Base-by-base conservation (phyloP, 2,113 vertebrate species). In the Glareola pratincola region DNA sequence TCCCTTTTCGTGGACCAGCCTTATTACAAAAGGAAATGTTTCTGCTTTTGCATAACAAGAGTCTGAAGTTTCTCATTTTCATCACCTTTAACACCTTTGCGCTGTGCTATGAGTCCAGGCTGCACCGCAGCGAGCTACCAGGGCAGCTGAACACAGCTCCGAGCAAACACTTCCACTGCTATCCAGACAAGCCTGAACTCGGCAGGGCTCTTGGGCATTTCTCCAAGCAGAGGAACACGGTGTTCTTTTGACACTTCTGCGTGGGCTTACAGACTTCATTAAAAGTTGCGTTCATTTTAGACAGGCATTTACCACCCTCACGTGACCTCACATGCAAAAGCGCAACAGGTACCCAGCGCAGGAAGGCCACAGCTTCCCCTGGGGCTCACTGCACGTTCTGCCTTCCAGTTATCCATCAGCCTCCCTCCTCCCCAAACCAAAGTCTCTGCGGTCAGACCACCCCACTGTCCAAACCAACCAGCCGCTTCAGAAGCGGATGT, bases 141-240 rank as follows among this genome's bases (percentile, higher is more conserved):
- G 62, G 59, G 88, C 88, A 72, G 68, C 90, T 72, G 57, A 76
- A n/a, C 36, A 4, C 85, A 63, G 60, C 74, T 64, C 73, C 13
- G 45, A 57, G 74, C 90, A 95, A 94, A 90, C 81, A 62, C 85
- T 76, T 85, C 88, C 67, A 71, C 57, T 32, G 54, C 90, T 88
- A 93, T 80, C 88, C 34, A 60, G 71, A 90, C 85, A 88, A 63
- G 93, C 54, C 60, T 54, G 78, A 80, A 22, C 59, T 62, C 23
- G 2, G 54, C 48, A 88, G 85, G 63, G 59, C 92, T 76, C 74
- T 27, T 0, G 54, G 94, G 91, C 95, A 54, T 43, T 66, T 80
- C 95, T 96, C 92, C 96, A 95, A 83, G 68, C 90, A 63, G 67
- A n/a, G 45, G 85, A 96, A 96, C 92, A 77, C 75, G 67, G 62